Evolutionary conservation across 2,888 invertebrate genomes (phyloP).

Genomic region (Yponomeuta malinellus): DNA sequence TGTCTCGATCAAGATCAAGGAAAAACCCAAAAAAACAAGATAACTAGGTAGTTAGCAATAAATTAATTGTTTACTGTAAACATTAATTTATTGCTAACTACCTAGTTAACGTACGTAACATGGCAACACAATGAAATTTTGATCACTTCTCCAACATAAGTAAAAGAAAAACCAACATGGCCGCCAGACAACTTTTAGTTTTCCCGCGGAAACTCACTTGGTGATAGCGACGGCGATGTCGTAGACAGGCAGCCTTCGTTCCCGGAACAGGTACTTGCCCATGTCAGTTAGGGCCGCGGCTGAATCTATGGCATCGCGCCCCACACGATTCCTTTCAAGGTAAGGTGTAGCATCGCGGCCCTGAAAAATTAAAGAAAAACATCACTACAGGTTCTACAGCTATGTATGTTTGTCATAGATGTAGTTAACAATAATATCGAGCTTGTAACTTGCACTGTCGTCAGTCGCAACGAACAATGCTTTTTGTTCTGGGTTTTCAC

Average conservation of each 20-base stretch:
- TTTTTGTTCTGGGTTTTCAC: neutral
- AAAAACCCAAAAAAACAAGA: neutral
- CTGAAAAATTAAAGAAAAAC: conserved; percentile 59
- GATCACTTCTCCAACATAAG: neutral
- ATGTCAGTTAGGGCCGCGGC: conserved; percentile 96
- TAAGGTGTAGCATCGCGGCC: conserved; percentile 97
- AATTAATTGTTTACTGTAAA: no score
- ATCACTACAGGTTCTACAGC: no score
- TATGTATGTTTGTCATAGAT: no score
- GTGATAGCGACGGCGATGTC: conserved; percentile 97
- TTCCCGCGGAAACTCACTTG: conserved; percentile 80
- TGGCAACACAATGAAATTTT: neutral
- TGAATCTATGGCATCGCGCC: conserved; percentile 95
- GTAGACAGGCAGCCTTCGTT: conserved; percentile 94
- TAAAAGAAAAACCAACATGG: neutral
- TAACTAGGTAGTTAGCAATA: no score
- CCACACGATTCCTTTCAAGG: conserved; percentile 93
- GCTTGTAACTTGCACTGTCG: no score
- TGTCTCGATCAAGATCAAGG: conserved; percentile 4
- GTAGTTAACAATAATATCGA: no score
- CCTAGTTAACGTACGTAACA: neutral
- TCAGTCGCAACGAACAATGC: no score
- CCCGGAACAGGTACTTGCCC: conserved; percentile 97
- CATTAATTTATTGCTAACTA: no score
- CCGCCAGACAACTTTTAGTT: neutral